Evolutionary conservation across 2,888 invertebrate species (phyloP).

Genomic region (Lobophora halterata): DNA sequence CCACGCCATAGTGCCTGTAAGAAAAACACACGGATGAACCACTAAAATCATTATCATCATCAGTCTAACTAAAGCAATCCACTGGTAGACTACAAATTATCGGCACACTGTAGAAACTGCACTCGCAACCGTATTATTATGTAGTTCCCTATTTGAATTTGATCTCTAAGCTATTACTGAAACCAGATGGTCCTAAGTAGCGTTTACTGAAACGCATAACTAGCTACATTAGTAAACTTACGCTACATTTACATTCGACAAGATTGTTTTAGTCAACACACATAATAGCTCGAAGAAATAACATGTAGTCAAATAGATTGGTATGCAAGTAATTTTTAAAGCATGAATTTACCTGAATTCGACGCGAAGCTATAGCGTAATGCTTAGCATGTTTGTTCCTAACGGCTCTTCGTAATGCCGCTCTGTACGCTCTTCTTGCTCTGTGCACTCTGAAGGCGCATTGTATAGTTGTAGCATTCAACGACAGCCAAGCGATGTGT

Average conservation of each 20-base stretch:
- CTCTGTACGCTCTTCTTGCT: constrained; percentile 54
- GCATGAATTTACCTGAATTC: constrained; percentile 54
- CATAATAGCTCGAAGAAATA: too few relatives aligned
- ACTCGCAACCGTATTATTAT: constrained; percentile 13
- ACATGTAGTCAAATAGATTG: too few relatives aligned
- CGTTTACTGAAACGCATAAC: constrained; percentile 12
- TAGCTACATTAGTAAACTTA: too few relatives aligned
- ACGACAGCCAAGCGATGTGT: constrained; percentile 59
- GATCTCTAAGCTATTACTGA: constrained; percentile 20
- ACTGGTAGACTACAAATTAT: background rate
- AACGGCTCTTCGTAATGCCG: constrained; percentile 58
- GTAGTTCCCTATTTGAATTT: constrained; percentile 18
- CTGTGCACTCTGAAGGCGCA: constrained; percentile 59
- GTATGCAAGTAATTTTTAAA: too few relatives aligned
- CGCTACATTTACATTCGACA: too few relatives aligned
- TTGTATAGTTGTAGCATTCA: constrained; percentile 63
- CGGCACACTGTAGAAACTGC: constrained; percentile 9
- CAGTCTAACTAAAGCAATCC: background rate
- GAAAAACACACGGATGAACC: constrained; percentile 8
- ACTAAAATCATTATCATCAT: background rate
- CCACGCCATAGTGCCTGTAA: constrained; percentile 67
- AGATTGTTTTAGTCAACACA: too few relatives aligned
- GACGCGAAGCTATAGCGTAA: constrained; percentile 58
- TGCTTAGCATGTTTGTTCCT: constrained; percentile 54
- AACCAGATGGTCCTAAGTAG: constrained; percentile 19